Conservation (phyloP, 2,797 vertebrate species). For the Phrynocephalus vlangalii region DNA sequence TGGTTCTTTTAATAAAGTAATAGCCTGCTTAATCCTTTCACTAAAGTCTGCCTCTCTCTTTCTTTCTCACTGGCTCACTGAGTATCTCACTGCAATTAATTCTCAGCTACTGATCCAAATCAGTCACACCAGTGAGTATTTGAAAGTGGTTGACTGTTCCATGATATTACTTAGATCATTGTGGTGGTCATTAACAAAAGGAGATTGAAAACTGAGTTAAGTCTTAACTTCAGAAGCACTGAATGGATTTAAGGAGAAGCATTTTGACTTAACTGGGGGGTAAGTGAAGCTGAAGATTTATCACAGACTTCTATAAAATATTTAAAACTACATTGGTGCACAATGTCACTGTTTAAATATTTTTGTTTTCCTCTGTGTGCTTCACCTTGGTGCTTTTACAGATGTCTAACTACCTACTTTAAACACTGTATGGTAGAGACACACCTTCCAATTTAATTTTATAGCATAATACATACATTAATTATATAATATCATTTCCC, state of each 20-base stretch:
- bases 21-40: background rate
- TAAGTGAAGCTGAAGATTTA: background rate
- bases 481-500: too few relatives aligned
- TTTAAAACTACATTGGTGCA: background rate
- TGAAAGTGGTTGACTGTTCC: background rate
- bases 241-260: background rate
- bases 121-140: background rate
- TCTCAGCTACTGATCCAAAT: background rate
- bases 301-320: background rate
- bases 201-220: background rate
- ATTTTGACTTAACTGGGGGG: background rate
- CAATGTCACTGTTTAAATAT: background rate
- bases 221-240: background rate
- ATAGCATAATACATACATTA: too few relatives aligned
- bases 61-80: background rate
- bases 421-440: too few relatives aligned
- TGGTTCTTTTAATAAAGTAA: background rate
- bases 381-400: background rate
- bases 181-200: background rate
- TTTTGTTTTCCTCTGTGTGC: background rate
- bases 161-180: background rate
- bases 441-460: too few relatives aligned
- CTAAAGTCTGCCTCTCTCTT: background rate
- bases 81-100: background rate
- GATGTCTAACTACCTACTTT: too few relatives aligned